These are phyloP conservation scores for Sabatieria punctata DNA, from an alignment of 2,888 invertebrate genomes.

Conservation along the genomic window DNA sequence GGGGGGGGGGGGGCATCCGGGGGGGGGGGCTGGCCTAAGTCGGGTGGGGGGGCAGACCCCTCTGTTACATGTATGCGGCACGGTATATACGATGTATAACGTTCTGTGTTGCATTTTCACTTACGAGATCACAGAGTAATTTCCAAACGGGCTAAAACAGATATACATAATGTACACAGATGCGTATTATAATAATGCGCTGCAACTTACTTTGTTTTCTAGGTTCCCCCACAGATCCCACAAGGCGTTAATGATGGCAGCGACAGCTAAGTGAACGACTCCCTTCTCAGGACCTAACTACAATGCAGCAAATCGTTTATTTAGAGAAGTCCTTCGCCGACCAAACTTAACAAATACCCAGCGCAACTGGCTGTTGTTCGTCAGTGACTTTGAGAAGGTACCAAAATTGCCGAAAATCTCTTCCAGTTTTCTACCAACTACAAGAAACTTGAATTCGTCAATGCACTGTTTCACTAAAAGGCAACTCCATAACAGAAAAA, in stretches of 20 bases:
- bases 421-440: constrained; percentile 48
- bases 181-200: neutral
- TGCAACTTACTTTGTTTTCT: constrained; percentile 49
- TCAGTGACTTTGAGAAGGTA: constrained; percentile 58
- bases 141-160: constrained; percentile 55
- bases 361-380: constrained; percentile 72
- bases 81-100: too few relatives aligned
- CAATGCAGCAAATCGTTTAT: neutral
- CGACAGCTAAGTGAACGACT: constrained; percentile 65
- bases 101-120: neutral
- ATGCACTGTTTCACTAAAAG: constrained; percentile 53
- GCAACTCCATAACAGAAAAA: too few relatives aligned
- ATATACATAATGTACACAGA: neutral
- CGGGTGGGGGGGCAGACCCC: too few relatives aligned
- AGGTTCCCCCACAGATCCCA: constrained; percentile 81
- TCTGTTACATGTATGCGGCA: too few relatives aligned
- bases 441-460: constrained; percentile 49
- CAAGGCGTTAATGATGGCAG: constrained; percentile 68
- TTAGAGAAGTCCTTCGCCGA: neutral
- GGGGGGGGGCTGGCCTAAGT: too few relatives aligned
- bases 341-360: constrained; percentile 46
- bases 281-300: constrained; percentile 81
- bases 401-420: constrained; percentile 61
- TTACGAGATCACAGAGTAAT: constrained; percentile 53
- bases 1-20: too few relatives aligned